Percentiles rank a stretch among this genome's conserved stretches.
Conservation (phyloP, 2,113 vertebrate genomes). For the Oncorhynchus mykiss region DNA sequence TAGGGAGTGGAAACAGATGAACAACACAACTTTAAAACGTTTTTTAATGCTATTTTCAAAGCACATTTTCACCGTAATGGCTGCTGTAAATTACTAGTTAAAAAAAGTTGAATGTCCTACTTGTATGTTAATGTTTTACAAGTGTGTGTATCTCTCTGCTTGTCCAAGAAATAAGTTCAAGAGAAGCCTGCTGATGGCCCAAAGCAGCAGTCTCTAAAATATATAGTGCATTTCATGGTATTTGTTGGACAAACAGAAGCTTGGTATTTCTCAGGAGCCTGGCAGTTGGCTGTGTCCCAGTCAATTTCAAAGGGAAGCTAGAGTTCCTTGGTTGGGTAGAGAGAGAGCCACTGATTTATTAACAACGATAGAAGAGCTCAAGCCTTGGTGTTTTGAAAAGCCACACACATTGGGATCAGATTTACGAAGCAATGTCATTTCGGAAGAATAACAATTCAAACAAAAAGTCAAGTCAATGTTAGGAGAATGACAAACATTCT, state of each 20-base stretch:
- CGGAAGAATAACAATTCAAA: background rate
- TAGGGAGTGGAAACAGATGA: too few species aligned
- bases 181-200: background rate
- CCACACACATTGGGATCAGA: background rate
- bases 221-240: conserved; percentile 15
- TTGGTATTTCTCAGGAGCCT: conserved; percentile 52
- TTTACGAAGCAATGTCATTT: background rate
- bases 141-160: background rate
- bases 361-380: background rate
- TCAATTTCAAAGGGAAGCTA: conserved; percentile 46
- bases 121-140: background rate
- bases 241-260: conserved; percentile 53
- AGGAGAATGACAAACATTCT: background rate
- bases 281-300: conserved; percentile 45
- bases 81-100: background rate
- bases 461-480: background rate
- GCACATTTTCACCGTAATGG: background rate
- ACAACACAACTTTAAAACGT: too few species aligned
- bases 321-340: conserved; percentile 12
- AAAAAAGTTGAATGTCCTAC: background rate
- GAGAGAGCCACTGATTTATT: background rate
- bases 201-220: background rate
- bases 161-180: background rate
- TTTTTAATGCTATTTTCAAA: too few species aligned
- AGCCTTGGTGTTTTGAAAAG: background rate